phyloP scores from a whole-genome alignment of 2,888 invertebrate genomes.

The Hesperia comma region DNA sequence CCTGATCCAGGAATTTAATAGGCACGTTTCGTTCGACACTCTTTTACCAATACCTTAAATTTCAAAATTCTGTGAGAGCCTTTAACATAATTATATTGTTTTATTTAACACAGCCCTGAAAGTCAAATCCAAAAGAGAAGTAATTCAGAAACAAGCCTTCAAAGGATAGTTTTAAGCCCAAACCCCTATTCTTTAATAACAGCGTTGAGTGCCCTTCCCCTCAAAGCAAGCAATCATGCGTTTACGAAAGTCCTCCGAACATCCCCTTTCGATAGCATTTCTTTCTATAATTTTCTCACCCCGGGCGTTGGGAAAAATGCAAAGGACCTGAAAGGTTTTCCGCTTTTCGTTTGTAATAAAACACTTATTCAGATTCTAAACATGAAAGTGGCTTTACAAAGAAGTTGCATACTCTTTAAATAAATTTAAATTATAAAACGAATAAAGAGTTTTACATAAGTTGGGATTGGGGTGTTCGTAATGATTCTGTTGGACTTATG shows the following conservation, averaged over 20 bases:
- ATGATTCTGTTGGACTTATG: too few relatives aligned
- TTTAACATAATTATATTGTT: too few relatives aligned
- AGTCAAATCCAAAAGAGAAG: neutral
- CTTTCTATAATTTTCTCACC: constrained; percentile 68
- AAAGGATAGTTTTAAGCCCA: constrained; percentile 78
- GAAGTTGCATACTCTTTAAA: neutral
- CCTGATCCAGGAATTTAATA: too few relatives aligned
- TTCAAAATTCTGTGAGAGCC: too few relatives aligned
- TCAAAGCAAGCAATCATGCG: constrained; percentile 66
- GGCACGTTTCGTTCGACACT: too few relatives aligned
- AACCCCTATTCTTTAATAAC: constrained; percentile 79
- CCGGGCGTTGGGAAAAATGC: constrained; percentile 58
- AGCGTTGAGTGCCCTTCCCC: constrained; percentile 55
- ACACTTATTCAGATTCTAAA: constrained; percentile 21
- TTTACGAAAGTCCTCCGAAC: constrained; percentile 53
- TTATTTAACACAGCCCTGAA: too few relatives aligned
- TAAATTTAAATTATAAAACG: constrained; percentile 8
- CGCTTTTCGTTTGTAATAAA: constrained; percentile 26
- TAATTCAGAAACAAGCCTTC: constrained; percentile 53
- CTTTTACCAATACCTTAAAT: too few relatives aligned
- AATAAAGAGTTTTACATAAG: too few relatives aligned
- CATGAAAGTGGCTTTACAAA: constrained; percentile 14
- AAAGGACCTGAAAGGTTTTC: constrained; percentile 55
- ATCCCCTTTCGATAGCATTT: constrained; percentile 50
- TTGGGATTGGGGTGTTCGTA: too few relatives aligned